These are phyloP conservation scores for Pollachius pollachius DNA, from an alignment of 2,113 vertebrate genomes.

Conservation along the genomic window DNA sequence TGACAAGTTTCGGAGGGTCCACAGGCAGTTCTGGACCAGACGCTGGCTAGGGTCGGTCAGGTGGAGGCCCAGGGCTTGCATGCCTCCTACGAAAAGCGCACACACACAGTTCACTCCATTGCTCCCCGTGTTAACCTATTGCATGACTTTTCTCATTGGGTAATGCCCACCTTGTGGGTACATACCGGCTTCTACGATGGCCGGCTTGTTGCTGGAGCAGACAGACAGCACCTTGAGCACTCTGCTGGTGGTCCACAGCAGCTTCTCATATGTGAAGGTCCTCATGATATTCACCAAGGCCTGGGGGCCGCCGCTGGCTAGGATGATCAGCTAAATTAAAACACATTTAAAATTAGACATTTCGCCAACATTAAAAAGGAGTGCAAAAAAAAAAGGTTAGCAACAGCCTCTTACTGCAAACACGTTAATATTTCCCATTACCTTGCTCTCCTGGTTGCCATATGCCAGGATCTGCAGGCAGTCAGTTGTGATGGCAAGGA, in stretches of 20 bases:
- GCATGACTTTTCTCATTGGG: background rate
- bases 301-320: slow-evolving; percentile 96
- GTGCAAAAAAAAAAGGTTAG: too few relatives aligned
- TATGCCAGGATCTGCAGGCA: slow-evolving; percentile 98
- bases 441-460: slow-evolving; percentile 99
- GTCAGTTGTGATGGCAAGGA: slow-evolving; percentile 97
- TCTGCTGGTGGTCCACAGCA: slow-evolving; percentile 98
- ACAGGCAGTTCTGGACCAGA: slow-evolving; percentile 98
- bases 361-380: too few relatives aligned
- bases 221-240: slow-evolving; percentile 98
- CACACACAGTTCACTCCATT: background rate
- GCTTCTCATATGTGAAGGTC: slow-evolving; percentile 97
- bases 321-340: slow-evolving; percentile 87
- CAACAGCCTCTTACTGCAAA: too few relatives aligned
- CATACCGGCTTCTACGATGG: slow-evolving; percentile 97
- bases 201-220: slow-evolving; percentile 98
- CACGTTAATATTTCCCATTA: slow-evolving; percentile 40
- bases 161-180: slow-evolving; percentile 21
- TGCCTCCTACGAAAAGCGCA: slow-evolving; percentile 80
- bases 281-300: slow-evolving; percentile 99
- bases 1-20: slow-evolving; percentile 97
- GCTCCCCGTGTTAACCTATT: too few relatives aligned
- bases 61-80: slow-evolving; percentile 98
- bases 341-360: background rate
- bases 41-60: slow-evolving; percentile 96